Base-by-base conservation (phyloP, 1,140 invertebrate species). In the Stegodyphus mimosarum region DNA sequence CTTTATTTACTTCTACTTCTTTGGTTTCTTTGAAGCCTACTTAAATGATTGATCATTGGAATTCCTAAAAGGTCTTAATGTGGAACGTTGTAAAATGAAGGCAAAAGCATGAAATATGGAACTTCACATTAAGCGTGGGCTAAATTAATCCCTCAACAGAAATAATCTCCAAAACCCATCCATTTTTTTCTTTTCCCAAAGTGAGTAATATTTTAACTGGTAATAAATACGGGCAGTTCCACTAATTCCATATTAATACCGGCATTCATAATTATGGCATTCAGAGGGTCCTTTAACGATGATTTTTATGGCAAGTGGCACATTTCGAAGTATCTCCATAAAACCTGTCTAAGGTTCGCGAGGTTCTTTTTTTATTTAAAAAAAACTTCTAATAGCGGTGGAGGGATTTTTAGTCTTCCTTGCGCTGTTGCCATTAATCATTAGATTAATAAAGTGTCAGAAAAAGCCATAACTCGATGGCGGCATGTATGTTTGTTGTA, bases 131-230 rank as follows among this genome's bases (percentile, higher is more conserved):
- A 67, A 67, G 17, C 11, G 64, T 7, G 17, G 17, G 64, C 11
- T 13, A 83, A 83, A 83, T 83, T 83, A 83, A 83, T 83, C 79
- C 79, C 79, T 83, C 50, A 50, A 74, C 79, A 83, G 71, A 74
- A 74, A 74, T 73, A 83, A 74, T 74, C 71, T 66, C 48, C 55
- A 13, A 50, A 51, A 33, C 71, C 79, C 79, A 83, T 83, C 50
- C 71, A 73, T 66, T 74, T 64, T n/a, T 17, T 64, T 18, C 13
- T 18, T 15, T 48, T 51, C 10, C 53, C 49, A n/a, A 52, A 51
- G 49, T n/a, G 33, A 64, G 79, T 66, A 71, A 70, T 83, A 83
- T 83, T 83, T 83, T 83, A 83, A 60, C 71, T 72, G 33, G 69
- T 83, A 83, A 83, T 83, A 83, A 83, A 83, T 83, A 74, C 71